Conservation (phyloP, 2,888 invertebrate genomes). For the Halictus ligatus region DNA sequence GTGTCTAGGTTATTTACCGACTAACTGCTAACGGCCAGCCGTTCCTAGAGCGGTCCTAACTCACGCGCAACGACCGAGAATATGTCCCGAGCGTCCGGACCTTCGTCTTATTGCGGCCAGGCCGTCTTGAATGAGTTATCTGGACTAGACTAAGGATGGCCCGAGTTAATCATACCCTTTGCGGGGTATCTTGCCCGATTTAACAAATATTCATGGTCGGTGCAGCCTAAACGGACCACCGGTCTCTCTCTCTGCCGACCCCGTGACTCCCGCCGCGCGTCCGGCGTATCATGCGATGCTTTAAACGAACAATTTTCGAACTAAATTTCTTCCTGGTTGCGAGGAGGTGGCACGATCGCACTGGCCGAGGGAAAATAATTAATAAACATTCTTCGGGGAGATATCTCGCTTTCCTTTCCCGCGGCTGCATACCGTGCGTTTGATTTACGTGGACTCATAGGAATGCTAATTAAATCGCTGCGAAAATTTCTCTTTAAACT, state of each 20-base stretch:
- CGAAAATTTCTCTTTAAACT: constrained; percentile 80
- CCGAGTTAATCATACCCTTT: constrained; percentile 48
- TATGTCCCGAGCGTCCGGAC: constrained; percentile 80
- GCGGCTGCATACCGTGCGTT: constrained; percentile 66
- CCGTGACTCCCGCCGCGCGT: not conserved
- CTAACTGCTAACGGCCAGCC: constrained; percentile 67
- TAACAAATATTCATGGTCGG: constrained; percentile 38
- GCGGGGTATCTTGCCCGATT: not conserved
- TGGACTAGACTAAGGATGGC: constrained; percentile 35
- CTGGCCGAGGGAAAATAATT: constrained; percentile 72
- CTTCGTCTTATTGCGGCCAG: constrained; percentile 78
- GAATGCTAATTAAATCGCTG: constrained; percentile 84
- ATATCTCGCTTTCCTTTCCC: constrained; percentile 66
- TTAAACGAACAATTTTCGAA: not conserved
- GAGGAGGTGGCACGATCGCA: constrained; percentile 17
- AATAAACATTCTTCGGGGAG: constrained; percentile 79
- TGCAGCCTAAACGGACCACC: not conserved
- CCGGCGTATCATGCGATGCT: not conserved
- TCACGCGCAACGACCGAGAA: constrained; percentile 77
- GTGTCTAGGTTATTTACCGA: constrained; percentile 76
- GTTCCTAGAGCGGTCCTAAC: constrained; percentile 72
- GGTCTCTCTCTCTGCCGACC: no score
- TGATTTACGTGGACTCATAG: constrained; percentile 74
- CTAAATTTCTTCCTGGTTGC: not conserved
- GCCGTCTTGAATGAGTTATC: constrained; percentile 75